Evolutionary conservation across 1,140 invertebrate species (phyloP), one percentile per base, ranked within the genome.

Genomic region (Thaumatotibia leucotreta): DNA sequence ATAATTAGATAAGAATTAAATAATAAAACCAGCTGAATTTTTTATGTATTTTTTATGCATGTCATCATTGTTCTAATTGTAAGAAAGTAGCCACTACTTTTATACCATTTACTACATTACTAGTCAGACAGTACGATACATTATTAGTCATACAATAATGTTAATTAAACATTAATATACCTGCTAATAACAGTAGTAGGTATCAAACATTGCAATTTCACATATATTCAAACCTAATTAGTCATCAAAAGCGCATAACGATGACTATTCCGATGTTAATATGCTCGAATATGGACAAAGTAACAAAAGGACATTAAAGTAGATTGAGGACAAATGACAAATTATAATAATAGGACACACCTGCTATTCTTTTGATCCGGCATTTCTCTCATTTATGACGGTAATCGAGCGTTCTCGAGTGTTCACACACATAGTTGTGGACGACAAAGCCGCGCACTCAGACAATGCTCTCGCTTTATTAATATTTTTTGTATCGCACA

Each of bases 331-430:
- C 77, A 77, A 85, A 89, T 89, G 86, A 88, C 82, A 88, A 89
- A 91, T 89, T 88, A 82, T 89, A 76, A 84, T 86, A 89, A 91
- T 88, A 83, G 77, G 74, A 80, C 76, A 88, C 88, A 91, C 88
- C 88, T 91, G 88, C 84, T 88, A 88, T 91, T 85, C 86, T 89
- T 89, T 88, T 87, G 86, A 91, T 88, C 83, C 71, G 71, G 83
- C 84, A 89, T 88, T 87, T 91, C 84, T 89, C 86, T 89, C 88
- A 88, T 91, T 91, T 91, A 88, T 91, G 84, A 88, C 76, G 77
- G 81, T 89, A 89, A 91, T 91, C 82, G 86, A 85, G 82, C 86
- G 84, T 77, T 78, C 77, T 82, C 73, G 71, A 72, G 74, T 88
- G 80, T 81, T 86, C 84, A 88, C 79, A 86, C 84, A 88, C 79